These are phyloP conservation scores for Odiellus spinosus DNA, from an alignment of 2,888 invertebrate genomes.

Conservation along the genomic window DNA sequence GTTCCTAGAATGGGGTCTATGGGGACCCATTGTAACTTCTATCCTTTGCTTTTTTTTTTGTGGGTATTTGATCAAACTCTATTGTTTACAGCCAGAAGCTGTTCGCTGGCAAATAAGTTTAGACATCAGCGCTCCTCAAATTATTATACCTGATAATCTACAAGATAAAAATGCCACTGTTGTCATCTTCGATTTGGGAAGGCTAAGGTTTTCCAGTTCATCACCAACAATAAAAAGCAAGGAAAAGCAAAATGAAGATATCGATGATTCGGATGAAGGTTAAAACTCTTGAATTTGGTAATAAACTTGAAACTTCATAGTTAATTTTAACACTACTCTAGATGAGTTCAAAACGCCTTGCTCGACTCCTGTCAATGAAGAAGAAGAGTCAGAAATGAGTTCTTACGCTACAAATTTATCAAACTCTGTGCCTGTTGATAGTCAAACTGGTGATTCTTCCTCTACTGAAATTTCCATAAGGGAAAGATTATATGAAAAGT, in stretches of 20 bases:
- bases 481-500: slow-evolving; percentile 7
- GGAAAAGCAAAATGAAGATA: slow-evolving; percentile 19
- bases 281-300: background rate
- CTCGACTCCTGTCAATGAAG: slow-evolving; percentile 27
- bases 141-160: slow-evolving; percentile 59
- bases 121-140: slow-evolving; percentile 84
- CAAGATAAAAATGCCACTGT: slow-evolving; percentile 27
- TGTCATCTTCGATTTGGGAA: slow-evolving; percentile 71
- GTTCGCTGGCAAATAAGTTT: slow-evolving; percentile 64
- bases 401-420: background rate
- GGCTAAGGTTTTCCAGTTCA: slow-evolving; percentile 44
- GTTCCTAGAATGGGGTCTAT: too few relatives aligned
- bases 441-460: too few relatives aligned
- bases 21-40: too few relatives aligned
- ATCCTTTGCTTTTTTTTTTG: too few relatives aligned
- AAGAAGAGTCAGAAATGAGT: slow-evolving; percentile 3
- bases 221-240: slow-evolving; percentile 18
- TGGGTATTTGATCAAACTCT: too few relatives aligned
- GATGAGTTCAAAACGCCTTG: slow-evolving; percentile 33
- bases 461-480: slow-evolving; percentile 8
- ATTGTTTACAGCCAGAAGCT: slow-evolving; percentile 20
- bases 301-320: too few relatives aligned
- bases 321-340: background rate
- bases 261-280: slow-evolving; percentile 27
- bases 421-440: background rate